Evolutionary conservation across 1,140 invertebrate genomes (phyloP), one percentile per base, ranked within the genome.

Genomic region (Myzus persicae): DNA sequence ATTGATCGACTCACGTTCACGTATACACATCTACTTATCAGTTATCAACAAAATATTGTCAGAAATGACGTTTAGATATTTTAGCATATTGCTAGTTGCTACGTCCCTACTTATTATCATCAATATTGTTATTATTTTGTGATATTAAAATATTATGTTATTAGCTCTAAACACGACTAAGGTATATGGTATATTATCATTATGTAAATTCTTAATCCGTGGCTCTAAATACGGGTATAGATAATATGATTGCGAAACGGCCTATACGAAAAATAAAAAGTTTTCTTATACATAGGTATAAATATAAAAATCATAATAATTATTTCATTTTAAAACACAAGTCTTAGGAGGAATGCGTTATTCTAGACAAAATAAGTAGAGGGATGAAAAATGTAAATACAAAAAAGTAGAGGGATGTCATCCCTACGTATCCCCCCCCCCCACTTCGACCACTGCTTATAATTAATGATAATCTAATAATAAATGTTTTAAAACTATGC

Each of bases 361-460:
- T 76, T 76, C n/a, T 76, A 36, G 67, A 76, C 67, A 76, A 76
- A 76, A 76, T n/a, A 76, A 76, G 67, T 76, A 36, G 67, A 76
- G 67, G 67, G 67, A 76, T 31, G 67, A 76, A 76, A n/a, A 76
- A 14, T n/a, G n/a, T n/a, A n/a, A n/a, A n/a, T n/a, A n/a, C n/a
- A 59, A 59, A 59, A 59, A 59, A 59, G 54, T 59, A 59, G 24
- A 59, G 54, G 54, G 26, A 59, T 54, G 51, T 24, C 51, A 54
- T 54, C 51, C 51, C 22, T 18, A 0, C 51, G 51, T 54, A 54
- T 51, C 51, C 51, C 51, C 46, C 51, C 46, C 51, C 54, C 54
- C 54, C 54, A 59, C 54, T 59, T 59, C 54, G 54, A 59, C 24
- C 54, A 59, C 54, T 59, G 54, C 0, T 0, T 48, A 42, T 44